Evolutionary conservation across 2,113 vertebrate species (phyloP).

Genomic region (Lampris incognitus): DNA sequence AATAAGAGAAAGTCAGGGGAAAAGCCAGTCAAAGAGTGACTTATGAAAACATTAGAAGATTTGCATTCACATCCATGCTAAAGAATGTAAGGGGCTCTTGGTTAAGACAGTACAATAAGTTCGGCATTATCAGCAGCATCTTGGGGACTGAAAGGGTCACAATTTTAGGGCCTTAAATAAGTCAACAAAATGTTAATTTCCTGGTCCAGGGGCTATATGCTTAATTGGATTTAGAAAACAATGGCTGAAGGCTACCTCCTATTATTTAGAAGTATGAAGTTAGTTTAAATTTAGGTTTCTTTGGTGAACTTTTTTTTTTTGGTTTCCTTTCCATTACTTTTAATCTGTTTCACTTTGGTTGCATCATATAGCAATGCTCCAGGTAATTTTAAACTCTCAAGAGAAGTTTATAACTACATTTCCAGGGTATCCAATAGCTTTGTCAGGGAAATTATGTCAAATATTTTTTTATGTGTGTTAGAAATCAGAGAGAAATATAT

Average conservation of each 20-base stretch:
- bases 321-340: constrained; percentile 27
- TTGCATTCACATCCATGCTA: constrained; percentile 38
- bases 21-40: constrained; percentile 57
- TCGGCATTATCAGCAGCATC: constrained; percentile 13
- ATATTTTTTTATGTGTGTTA: constrained; percentile 9
- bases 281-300: constrained; percentile 56
- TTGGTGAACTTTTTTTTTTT: constrained; percentile 55
- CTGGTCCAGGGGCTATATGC: constrained; percentile 46
- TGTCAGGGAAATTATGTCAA: constrained; percentile 6
- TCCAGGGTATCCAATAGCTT: constrained; percentile 32
- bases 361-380: constrained; percentile 27
- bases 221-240: constrained; percentile 60
- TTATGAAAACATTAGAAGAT: constrained; percentile 66
- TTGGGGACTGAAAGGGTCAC: constrained; percentile 20
- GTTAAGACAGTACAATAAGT: constrained; percentile 31
- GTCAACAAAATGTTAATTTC: constrained; percentile 39
- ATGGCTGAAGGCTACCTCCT: constrained; percentile 82
- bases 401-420: constrained; percentile 43
- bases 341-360: constrained; percentile 40
- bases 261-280: constrained; percentile 62
- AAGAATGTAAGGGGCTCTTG: constrained; percentile 28
- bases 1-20: constrained; percentile 72
- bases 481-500: neutral
- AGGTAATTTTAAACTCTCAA: constrained; percentile 37
- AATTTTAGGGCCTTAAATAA: constrained; percentile 33